Evolutionary conservation across 2,888 invertebrate genomes (phyloP).

Genomic region (Norana najaformis): DNA sequence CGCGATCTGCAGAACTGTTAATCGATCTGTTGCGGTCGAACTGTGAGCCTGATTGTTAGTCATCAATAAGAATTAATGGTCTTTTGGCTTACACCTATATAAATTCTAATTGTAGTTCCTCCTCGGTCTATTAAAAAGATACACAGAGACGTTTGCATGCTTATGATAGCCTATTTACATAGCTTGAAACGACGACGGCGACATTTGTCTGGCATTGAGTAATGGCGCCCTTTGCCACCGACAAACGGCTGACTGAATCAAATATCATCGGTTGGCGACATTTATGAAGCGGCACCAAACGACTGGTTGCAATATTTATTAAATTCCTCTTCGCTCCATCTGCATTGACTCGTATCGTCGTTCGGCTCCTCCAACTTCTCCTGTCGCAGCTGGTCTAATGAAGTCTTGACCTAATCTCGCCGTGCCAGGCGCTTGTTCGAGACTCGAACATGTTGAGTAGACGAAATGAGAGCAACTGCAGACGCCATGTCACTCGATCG

Average conservation of each 20-base stretch:
- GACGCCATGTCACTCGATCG: not conserved
- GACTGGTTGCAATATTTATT: conserved; percentile 7
- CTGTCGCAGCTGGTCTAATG: not conserved
- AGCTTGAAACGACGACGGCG: not conserved
- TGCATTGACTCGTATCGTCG: not conserved
- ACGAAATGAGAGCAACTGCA: not conserved
- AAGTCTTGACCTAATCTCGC: conserved; percentile 21
- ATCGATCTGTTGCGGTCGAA: too few species aligned
- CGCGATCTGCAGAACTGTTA: too few species aligned
- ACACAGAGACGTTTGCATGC: too few species aligned
- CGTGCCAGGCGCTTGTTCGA: conserved; percentile 8
- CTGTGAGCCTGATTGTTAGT: too few species aligned
- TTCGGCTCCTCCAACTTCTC: not conserved
- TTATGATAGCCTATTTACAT: not conserved
- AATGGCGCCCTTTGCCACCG: not conserved
- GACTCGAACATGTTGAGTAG: conserved; percentile 16
- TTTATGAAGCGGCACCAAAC: not conserved
- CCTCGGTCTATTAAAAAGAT: too few species aligned
- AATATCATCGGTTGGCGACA: not conserved
- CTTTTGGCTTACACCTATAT: too few species aligned
- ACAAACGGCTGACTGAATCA: not conserved
- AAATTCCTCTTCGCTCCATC: not conserved
- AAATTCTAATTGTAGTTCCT: too few species aligned
- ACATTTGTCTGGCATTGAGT: not conserved
- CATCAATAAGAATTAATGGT: too few species aligned